phyloP scores from a whole-genome alignment of 2,113 vertebrate genomes.

The Rhizomys pruinosus region DNA sequence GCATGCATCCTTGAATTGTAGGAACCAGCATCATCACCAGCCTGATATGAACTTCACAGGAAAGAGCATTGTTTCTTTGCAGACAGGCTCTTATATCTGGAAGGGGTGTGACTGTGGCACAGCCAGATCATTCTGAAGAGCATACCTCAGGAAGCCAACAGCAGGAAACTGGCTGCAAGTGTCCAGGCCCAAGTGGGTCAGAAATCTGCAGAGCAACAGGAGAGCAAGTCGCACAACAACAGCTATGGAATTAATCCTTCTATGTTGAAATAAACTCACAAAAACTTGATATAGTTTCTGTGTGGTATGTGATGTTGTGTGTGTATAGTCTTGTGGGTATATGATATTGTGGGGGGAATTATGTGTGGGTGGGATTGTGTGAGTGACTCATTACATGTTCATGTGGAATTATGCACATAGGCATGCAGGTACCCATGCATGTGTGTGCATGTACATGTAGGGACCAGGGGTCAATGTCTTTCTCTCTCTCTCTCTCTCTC shows the following conservation, averaged over 20 bases:
- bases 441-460: too few relatives aligned
- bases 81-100: neutral
- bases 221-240: neutral
- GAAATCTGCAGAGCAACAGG: neutral
- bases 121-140: neutral
- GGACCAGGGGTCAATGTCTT: too few relatives aligned
- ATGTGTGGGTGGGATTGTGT: too few relatives aligned
- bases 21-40: neutral
- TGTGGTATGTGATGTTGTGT: too few relatives aligned
- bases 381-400: too few relatives aligned
- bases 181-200: neutral
- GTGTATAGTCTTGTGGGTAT: too few relatives aligned
- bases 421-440: too few relatives aligned
- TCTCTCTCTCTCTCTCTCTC: too few relatives aligned
- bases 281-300: fast-evolving
- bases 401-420: too few relatives aligned
- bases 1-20: neutral
- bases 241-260: neutral
- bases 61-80: neutral
- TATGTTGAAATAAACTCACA: neutral
- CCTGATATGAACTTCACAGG: fast-evolving
- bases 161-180: neutral
- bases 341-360: too few relatives aligned
- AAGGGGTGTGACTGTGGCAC: neutral
- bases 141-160: fast-evolving